Percentiles rank a stretch among this genome's conserved stretches.
Evolutionary conservation across 2,888 invertebrate genomes (phyloP).

Genomic region (Oxytorus armatus): DNA sequence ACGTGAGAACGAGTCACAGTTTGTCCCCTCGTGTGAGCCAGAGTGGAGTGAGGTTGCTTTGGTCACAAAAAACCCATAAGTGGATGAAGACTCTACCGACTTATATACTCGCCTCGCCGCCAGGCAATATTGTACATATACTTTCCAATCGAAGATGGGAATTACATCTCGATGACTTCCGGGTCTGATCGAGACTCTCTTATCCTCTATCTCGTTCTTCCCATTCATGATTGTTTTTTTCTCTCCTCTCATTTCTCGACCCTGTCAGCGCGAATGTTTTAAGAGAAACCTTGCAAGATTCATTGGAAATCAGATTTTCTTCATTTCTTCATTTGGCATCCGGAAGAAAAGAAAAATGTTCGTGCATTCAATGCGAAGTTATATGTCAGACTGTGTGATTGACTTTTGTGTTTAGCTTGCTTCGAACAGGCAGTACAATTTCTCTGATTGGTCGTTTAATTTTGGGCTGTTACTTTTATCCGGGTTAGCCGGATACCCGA

Average conservation of each 20-base stretch:
- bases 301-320: background rate
- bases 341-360: too few relatives aligned
- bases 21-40: constrained; percentile 32
- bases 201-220: constrained; percentile 5
- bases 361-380: too few relatives aligned
- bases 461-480: too few relatives aligned
- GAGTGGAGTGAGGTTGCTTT: constrained; percentile 43
- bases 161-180: constrained; percentile 55
- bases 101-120: constrained; percentile 1
- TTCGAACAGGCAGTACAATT: background rate
- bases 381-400: too few relatives aligned
- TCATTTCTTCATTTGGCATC: background rate
- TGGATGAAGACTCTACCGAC: constrained; percentile 45
- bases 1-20: constrained; percentile 43
- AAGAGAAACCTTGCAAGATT: constrained; percentile 2
- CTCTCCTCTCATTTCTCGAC: background rate
- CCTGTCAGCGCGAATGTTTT: background rate
- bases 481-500: too few relatives aligned
- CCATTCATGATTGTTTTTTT: constrained; percentile 15
- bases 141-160: constrained; percentile 68
- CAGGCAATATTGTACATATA: constrained; percentile 61
- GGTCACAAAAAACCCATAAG: constrained; percentile 56
- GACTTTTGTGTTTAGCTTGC: too few relatives aligned
- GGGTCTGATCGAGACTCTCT: constrained; percentile 38
- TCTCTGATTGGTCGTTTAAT: too few relatives aligned